Conservation (phyloP, 2,888 invertebrate species). For the Tetrapedia diversipes region DNA sequence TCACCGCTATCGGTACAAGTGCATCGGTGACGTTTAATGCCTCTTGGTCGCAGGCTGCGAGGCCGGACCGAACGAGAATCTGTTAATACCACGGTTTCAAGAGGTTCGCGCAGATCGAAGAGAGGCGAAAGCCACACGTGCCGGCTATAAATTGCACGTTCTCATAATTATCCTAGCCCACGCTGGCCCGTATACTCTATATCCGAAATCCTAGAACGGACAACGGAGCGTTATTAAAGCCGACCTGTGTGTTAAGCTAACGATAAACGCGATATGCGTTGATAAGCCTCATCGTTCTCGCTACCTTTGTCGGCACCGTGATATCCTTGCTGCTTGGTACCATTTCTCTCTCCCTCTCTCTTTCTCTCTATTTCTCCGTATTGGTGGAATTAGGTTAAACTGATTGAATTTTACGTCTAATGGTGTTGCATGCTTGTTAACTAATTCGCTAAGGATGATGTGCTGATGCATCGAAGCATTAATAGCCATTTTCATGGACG, state of each 20-base stretch:
- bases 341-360: neutral
- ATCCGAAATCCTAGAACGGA: slow-evolving; percentile 37
- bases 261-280: slow-evolving; percentile 48
- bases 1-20: neutral
- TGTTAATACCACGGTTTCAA: slow-evolving; percentile 47
- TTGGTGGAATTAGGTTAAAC: neutral
- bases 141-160: slow-evolving; percentile 58
- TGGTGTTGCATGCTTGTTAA: neutral
- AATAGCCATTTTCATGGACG: no score
- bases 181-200: slow-evolving; percentile 34
- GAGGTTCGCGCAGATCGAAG: slow-evolving; percentile 49
- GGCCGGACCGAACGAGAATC: slow-evolving; percentile 25
- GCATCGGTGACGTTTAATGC: slow-evolving; percentile 19
- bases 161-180: slow-evolving; percentile 63
- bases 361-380: no score
- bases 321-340: neutral
- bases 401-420: neutral
- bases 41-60: slow-evolving; percentile 18
- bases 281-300: slow-evolving; percentile 50
- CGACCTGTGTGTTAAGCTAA: slow-evolving; percentile 46
- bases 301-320: slow-evolving; percentile 4
- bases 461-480: no score
- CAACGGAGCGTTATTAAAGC: slow-evolving; percentile 52
- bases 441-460: no score
- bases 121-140: slow-evolving; percentile 52